Evolutionary conservation across 2,888 invertebrate genomes (phyloP).

Genomic region (Aphidius colemani): DNA sequence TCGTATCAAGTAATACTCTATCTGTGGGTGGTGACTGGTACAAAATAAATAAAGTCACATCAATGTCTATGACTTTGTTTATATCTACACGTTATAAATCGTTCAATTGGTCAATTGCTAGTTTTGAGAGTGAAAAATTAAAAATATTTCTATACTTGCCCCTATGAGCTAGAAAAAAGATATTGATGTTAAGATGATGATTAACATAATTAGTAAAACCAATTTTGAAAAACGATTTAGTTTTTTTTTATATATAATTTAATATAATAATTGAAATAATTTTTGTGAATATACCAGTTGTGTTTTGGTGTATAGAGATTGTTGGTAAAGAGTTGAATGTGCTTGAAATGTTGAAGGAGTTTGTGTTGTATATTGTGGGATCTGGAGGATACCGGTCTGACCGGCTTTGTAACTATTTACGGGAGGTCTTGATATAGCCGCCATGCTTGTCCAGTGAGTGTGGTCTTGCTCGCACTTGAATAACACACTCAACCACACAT

Average conservation of each 20-base stretch:
- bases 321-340: constrained; percentile 16
- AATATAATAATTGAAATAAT: too few relatives aligned
- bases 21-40: constrained; percentile 28
- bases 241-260: too few relatives aligned
- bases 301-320: constrained; percentile 9
- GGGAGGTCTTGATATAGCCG: constrained; percentile 43
- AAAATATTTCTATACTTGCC: too few relatives aligned
- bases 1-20: constrained; percentile 23
- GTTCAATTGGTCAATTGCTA: too few relatives aligned
- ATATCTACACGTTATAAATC: constrained; percentile 23
- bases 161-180: too few relatives aligned
- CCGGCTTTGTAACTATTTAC: constrained; percentile 45
- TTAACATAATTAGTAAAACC: too few relatives aligned
- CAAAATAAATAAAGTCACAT: constrained; percentile 24
- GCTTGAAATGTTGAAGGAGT: constrained; percentile 23
- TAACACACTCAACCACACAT: neutral
- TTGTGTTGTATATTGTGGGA: constrained; percentile 34
- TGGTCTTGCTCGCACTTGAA: constrained; percentile 4
- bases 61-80: constrained; percentile 19
- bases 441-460: neutral
- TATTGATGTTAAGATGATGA: too few relatives aligned
- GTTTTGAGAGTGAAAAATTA: too few relatives aligned
- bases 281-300: constrained; percentile 1
- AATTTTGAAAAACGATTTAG: too few relatives aligned
- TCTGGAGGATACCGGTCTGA: constrained; percentile 47